Conservation (phyloP, 2,888 invertebrate genomes). For the Drymonia ruficornis region DNA sequence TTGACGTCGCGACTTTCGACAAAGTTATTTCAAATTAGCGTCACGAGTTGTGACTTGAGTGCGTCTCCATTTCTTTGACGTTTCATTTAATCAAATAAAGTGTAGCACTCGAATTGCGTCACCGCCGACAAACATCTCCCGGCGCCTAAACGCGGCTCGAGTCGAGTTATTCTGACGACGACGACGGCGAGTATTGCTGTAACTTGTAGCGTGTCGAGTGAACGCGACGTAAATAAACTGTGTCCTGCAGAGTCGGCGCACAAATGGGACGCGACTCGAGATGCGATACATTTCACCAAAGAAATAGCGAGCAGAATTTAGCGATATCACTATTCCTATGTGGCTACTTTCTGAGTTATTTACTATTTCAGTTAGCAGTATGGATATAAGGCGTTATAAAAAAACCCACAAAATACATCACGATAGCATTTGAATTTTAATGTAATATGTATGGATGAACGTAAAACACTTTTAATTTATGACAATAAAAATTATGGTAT, state of each 20-base stretch:
- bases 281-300: not conserved
- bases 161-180: constrained; percentile 2
- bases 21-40: constrained; percentile 11
- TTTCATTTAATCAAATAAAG: constrained; percentile 30
- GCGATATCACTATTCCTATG: too few species aligned
- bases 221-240: constrained; percentile 1
- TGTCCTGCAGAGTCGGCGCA: not conserved
- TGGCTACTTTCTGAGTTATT: too few species aligned
- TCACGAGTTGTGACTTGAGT: constrained; percentile 9
- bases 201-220: constrained; percentile 4
- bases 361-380: too few species aligned
- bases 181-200: constrained; percentile 7
- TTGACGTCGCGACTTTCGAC: constrained; percentile 7
- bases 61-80: constrained; percentile 26
- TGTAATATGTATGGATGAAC: too few species aligned
- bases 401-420: too few species aligned
- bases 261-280: constrained; percentile 6
- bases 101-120: constrained; percentile 17
- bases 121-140: constrained; percentile 8
- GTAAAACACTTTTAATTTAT: too few species aligned
- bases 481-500: too few species aligned
- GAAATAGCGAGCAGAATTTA: not conserved
- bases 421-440: too few species aligned
- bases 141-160: constrained; percentile 8
- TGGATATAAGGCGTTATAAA: too few species aligned